Percentiles rank a stretch among this genome's conserved stretches.
Conservation (phyloP, 2,113 vertebrate genomes). For the Piprites chloris region DNA sequence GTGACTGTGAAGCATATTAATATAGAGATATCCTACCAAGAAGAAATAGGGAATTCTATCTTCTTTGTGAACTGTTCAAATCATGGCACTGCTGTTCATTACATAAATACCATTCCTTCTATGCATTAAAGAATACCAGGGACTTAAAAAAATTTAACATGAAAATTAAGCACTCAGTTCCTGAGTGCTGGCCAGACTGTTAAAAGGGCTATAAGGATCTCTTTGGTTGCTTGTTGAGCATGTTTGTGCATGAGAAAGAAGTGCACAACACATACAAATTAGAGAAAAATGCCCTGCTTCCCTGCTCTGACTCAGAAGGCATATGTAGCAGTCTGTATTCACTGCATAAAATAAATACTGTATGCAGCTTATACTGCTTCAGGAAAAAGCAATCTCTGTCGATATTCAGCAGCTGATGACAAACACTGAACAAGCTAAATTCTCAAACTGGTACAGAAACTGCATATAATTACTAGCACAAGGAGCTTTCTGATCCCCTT, state of each 20-base stretch:
- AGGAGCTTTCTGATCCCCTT: neutral
- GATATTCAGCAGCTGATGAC: neutral
- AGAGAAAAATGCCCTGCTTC: neutral
- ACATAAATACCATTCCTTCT: neutral
- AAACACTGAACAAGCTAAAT: neutral
- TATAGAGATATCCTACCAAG: neutral
- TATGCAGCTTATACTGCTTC: neutral
- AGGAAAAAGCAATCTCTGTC: neutral
- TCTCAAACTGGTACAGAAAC: neutral
- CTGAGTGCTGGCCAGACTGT: neutral
- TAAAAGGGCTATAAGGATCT: neutral
- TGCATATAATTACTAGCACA: neutral
- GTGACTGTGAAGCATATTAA: neutral
- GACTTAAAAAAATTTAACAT: neutral
- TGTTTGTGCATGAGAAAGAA: neutral
- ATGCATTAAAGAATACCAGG: neutral
- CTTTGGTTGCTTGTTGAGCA: neutral
- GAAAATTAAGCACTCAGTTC: neutral
- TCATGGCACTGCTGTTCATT: neutral
- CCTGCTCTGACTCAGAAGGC: neutral
- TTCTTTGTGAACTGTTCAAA: neutral
- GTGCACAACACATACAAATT: neutral
- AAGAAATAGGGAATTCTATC: neutral
- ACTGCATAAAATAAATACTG: neutral
- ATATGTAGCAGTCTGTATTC: neutral